Conservation (phyloP, 64 coral and sea anemone species). For the Dendrophyllia cribrosa region DNA sequence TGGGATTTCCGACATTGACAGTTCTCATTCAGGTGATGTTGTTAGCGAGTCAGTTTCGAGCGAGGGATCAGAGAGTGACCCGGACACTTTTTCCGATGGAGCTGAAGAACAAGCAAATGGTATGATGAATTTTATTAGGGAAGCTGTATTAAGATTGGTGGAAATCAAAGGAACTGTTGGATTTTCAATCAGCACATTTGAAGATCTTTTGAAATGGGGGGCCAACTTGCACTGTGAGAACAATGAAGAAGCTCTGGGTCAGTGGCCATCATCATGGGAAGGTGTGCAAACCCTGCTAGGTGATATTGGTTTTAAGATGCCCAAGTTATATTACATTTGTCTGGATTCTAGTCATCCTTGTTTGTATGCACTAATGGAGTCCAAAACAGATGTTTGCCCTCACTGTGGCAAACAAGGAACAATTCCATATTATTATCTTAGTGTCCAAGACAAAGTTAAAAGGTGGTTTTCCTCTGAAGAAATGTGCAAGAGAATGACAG, state of each 20-base stretch:
- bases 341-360: slow-evolving; percentile 50
- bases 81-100: background rate
- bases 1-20: slow-evolving; percentile 10
- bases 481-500: slow-evolving; percentile 85
- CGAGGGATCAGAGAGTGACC: slow-evolving; percentile 20
- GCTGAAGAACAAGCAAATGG: slow-evolving; percentile 7
- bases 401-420: slow-evolving; percentile 53
- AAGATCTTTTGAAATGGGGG: slow-evolving; percentile 68
- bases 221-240: slow-evolving; percentile 59
- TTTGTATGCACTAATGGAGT: background rate
- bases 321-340: slow-evolving; percentile 25
- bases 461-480: slow-evolving; percentile 1
- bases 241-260: slow-evolving; percentile 25
- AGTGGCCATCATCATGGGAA: slow-evolving; percentile 67
- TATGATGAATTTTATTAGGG: slow-evolving; percentile 50
- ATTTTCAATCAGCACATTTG: slow-evolving; percentile 70
- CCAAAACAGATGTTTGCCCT: background rate
- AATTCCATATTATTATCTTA: slow-evolving; percentile 32
- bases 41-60: background rate
- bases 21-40: slow-evolving; percentile 8
- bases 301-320: slow-evolving; percentile 11
- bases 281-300: slow-evolving; percentile 21
- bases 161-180: slow-evolving; percentile 72
- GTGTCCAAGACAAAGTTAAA: slow-evolving; percentile 24
- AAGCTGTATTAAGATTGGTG: slow-evolving; percentile 68